A percentile compares a stretch with the other conserved stretches of the same genome.
Evolutionary conservation across 2,888 invertebrate genomes (phyloP).

Genomic region (Xestia rhomboidea): DNA sequence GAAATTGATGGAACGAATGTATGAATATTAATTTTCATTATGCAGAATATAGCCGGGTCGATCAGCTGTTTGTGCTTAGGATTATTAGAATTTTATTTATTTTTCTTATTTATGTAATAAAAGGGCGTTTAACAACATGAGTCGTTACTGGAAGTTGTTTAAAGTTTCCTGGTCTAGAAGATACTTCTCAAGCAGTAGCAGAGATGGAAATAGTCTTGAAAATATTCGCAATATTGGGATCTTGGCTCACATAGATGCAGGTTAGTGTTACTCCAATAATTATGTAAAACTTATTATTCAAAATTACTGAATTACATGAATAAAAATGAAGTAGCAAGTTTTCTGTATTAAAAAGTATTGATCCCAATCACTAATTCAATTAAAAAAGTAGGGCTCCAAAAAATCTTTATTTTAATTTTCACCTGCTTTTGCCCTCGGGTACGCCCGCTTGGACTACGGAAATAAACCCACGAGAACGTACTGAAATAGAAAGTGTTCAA

Average conservation of each 20-base stretch:
- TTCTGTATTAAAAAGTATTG: not conserved
- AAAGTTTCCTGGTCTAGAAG: conserved; percentile 77
- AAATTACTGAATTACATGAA: not conserved
- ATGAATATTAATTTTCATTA: not conserved
- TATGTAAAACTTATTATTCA: conserved; percentile 14
- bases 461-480: not conserved
- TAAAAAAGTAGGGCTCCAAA: not conserved
- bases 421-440: not conserved
- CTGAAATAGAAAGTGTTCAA: not conserved
- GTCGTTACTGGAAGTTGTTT: conserved; percentile 82
- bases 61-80: conserved; percentile 35
- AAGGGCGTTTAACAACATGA: conserved; percentile 78
- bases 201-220: conserved; percentile 72
- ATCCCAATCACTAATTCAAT: not conserved
- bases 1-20: not conserved
- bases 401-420: not conserved
- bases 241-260: conserved; percentile 98
- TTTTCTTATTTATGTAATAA: conserved; percentile 63
- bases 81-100: conserved; percentile 14
- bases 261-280: conserved; percentile 82
- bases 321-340: not conserved
- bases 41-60: not conserved
- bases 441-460: not conserved
- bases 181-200: conserved; percentile 72
- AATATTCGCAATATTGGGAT: conserved; percentile 97